Conservation (phyloP, 2,797 vertebrate genomes). For the Sebastes flavidus region DNA sequence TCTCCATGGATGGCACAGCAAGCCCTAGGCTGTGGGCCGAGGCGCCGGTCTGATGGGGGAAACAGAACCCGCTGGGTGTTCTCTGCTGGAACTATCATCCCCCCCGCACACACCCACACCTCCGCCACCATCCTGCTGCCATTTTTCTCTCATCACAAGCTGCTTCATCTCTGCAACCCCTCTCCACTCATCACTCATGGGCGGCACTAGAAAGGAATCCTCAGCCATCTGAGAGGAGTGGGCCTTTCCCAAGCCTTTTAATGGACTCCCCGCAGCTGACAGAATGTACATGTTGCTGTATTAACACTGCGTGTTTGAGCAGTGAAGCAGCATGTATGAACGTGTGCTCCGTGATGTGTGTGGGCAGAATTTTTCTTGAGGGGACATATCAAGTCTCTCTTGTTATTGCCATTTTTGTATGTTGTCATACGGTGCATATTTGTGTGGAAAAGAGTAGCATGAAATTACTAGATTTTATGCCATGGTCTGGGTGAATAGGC, state of each 20-base stretch:
- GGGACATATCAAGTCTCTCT: not conserved
- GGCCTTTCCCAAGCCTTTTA: conserved; percentile 1
- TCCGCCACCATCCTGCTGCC: not conserved
- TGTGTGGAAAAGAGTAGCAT: not conserved
- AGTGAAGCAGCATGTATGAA: not conserved
- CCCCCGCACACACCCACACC: not conserved
- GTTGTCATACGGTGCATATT: not conserved
- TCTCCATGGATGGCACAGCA: not conserved
- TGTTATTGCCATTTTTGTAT: not conserved
- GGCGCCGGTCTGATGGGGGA: conserved; percentile 13
- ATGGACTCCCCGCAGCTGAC: conserved; percentile 1
- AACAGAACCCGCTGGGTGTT: conserved; percentile 17
- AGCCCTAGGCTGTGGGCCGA: not conserved
- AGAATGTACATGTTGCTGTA: not conserved
- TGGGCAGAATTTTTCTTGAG: not conserved
- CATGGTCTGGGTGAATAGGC: no score
- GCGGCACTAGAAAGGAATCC: conserved; percentile 16
- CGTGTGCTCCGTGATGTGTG: not conserved
- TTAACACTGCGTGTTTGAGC: not conserved
- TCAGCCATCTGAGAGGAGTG: not conserved
- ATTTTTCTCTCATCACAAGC: conserved; percentile 30
- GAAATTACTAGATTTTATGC: not conserved
- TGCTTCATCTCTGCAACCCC: conserved; percentile 5
- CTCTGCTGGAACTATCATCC: conserved; percentile 17
- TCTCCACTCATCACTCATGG: conserved; percentile 12